Percentiles rank a stretch among this genome's conserved stretches.
Evolutionary conservation across 2,113 vertebrate species (phyloP).

Genomic region (Cairina moschata): DNA sequence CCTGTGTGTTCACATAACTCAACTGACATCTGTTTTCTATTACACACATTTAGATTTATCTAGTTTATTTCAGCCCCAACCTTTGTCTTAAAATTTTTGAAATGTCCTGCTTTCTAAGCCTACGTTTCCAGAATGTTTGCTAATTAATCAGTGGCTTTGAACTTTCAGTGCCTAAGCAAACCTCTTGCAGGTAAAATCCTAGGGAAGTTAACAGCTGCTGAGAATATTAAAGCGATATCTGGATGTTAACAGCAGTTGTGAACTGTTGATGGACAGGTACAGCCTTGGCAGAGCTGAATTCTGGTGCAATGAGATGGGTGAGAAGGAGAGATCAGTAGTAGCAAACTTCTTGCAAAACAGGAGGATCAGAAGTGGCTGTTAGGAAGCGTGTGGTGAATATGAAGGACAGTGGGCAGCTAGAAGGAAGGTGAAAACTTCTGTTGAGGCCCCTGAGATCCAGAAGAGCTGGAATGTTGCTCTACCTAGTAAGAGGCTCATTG

Average conservation of each 20-base stretch:
- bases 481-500: not conserved
- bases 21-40: not conserved
- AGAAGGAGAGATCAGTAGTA: not conserved
- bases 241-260: not conserved
- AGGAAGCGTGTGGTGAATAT: not conserved
- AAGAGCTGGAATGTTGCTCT: not conserved
- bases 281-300: not conserved
- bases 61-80: not conserved
- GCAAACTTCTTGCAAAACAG: not conserved
- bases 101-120: not conserved
- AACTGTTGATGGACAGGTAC: not conserved
- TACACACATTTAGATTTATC: not conserved
- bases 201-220: not conserved
- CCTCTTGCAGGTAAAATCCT: not conserved
- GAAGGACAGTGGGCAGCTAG: not conserved
- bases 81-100: not conserved
- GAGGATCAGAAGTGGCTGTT: not conserved
- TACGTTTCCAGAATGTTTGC: not conserved
- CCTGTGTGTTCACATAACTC: not conserved
- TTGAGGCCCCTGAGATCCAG: not conserved
- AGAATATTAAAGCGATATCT: not conserved
- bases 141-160: not conserved
- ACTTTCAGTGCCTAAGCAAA: not conserved
- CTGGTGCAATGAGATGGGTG: not conserved
- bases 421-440: not conserved